A percentile compares a stretch with the other conserved stretches of the same genome.
Conservation (phyloP, 1,140 invertebrate genomes). For the Homarus americanus region DNA sequence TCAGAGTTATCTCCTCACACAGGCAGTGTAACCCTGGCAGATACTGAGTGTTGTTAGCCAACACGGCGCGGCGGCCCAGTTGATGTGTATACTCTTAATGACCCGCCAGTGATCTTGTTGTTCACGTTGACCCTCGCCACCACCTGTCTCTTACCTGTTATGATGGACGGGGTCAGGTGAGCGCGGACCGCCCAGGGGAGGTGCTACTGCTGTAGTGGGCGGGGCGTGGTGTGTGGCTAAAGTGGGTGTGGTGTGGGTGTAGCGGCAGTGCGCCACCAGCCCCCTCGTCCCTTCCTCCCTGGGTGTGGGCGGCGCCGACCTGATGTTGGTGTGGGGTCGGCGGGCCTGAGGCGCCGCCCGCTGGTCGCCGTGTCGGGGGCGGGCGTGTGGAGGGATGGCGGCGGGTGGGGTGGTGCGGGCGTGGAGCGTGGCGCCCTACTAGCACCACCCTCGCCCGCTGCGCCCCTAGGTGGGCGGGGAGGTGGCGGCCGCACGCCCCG, state of each 20-base stretch:
- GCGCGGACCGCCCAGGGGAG: neutral
- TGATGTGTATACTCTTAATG: neutral
- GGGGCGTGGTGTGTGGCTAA: neutral
- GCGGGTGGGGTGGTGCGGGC: slow-evolving; percentile 34
- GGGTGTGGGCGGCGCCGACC: neutral
- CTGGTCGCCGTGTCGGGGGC: slow-evolving; percentile 38
- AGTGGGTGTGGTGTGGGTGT: neutral
- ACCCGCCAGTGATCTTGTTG: neutral
- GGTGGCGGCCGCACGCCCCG: neutral
- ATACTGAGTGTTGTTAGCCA: neutral
- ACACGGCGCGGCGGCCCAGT: neutral
- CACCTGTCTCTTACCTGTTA: neutral
- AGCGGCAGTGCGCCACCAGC: neutral
- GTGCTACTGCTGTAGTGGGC: neutral
- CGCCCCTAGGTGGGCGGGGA: neutral
- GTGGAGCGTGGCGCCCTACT: neutral
- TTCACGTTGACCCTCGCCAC: too few species aligned
- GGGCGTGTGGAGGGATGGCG: slow-evolving; percentile 36
- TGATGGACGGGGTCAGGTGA: neutral
- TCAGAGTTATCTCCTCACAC: too few species aligned
- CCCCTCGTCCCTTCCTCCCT: neutral
- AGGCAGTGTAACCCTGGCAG: neutral
- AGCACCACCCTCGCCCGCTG: neutral
- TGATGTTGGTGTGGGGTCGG: slow-evolving; percentile 13
- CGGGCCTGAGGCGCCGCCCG: slow-evolving; percentile 38